These are phyloP conservation scores for Oryzias javanicus DNA, from an alignment of 2,113 vertebrate genomes.

Conservation along the genomic window DNA sequence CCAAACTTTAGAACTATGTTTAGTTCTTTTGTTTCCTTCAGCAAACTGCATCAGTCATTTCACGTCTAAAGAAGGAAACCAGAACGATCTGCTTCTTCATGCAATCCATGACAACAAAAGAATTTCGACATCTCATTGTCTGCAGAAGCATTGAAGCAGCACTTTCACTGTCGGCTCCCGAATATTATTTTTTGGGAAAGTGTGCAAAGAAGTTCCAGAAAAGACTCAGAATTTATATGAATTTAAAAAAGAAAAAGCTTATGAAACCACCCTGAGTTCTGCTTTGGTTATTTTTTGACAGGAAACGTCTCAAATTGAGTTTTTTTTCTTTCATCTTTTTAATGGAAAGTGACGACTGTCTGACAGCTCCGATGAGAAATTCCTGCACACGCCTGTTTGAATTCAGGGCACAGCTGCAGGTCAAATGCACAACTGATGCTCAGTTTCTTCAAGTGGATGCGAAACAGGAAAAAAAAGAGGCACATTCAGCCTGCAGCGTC, in stretches of 20 bases:
- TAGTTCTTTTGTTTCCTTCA: too few relatives aligned
- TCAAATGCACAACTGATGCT: conserved; percentile 18
- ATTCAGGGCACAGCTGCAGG: background rate
- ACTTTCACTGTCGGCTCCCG: too few relatives aligned
- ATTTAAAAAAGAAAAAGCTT: background rate
- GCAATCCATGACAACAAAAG: too few relatives aligned
- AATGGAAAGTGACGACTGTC: background rate
- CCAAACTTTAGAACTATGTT: too few relatives aligned
- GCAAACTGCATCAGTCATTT: too few relatives aligned
- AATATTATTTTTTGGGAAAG: too few relatives aligned
- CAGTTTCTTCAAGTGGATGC: conserved; percentile 17
- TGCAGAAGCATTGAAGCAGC: too few relatives aligned
- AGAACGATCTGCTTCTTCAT: too few relatives aligned
- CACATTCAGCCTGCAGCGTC: background rate
- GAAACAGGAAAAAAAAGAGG: background rate
- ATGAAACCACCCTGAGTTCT: background rate
- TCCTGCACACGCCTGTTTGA: conserved; percentile 18
- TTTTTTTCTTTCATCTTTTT: background rate
- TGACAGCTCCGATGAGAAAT: background rate
- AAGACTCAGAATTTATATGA: too few relatives aligned
- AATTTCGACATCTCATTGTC: too few relatives aligned
- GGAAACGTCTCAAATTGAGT: background rate
- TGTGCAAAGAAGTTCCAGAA: too few relatives aligned
- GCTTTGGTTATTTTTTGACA: background rate
- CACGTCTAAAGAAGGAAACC: too few relatives aligned